Base-by-base conservation (phyloP, 2,797 vertebrate species). In the Cossypha dichroa region DNA sequence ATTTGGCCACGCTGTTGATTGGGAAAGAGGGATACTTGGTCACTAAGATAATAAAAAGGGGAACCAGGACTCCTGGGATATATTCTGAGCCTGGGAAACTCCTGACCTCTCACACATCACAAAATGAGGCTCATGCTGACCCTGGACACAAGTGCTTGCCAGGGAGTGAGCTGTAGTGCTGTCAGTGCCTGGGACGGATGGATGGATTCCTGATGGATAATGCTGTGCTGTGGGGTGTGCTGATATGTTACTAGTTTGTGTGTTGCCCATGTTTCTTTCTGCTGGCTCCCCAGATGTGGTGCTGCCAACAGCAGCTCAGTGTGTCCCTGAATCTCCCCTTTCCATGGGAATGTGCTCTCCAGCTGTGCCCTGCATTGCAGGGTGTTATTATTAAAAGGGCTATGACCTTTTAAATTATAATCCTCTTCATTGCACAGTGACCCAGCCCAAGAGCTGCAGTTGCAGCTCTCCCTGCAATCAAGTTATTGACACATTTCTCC, bases 381-480 rank as follows among this genome's bases (percentile, higher is more conserved):
- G 51, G 68, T 51, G 82, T 88, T 79, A 55, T 60, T 90, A 76
- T 76, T 66, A 48, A 84, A 90, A 72, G 68, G 79, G 58, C 82
- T 76, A 28, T 78, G 95, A 92, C 80, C 92, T 94, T 93, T 88
- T 94, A 76, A 94, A 95, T 96, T 85, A 75, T 28, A 90, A 91
- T 94, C 64, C 59, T 79, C 15, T 11, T 55, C 25, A 6, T 60
- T 72, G 34, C 51, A 51, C 75, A 80, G 81, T 73, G 79, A 88
- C 87, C 90, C 58, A 90, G 88, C 84, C 81, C 36, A 68, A 58
- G 82, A 56, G 75, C 79, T 88, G 73, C 16, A 20, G 23, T 75
- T 10, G 0, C 10, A 41, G 68, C 68, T 83, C 60, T 31, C 58
- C 25, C 8, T 51, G 66, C 58, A 55, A 64, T 85, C 75, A 41